Base-by-base conservation (phyloP, 2,113 vertebrate genomes). In the Equus przewalskii region DNA sequence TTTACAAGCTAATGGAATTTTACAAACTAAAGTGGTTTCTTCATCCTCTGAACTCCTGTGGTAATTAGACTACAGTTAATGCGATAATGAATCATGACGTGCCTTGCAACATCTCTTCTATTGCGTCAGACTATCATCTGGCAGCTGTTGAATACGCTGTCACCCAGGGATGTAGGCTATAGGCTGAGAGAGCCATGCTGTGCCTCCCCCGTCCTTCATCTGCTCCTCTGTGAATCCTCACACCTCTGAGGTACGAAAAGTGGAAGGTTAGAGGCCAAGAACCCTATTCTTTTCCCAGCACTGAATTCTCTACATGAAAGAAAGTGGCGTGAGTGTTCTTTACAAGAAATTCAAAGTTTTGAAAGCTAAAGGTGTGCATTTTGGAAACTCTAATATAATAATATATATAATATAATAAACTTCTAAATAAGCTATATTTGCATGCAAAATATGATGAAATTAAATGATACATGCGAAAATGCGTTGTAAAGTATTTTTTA, bases 381-480 rank as follows among this genome's bases (percentile, higher is more conserved):
- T 76, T 24, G 36, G 22, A 56, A n/a, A 22, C 30, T 65, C 58
- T 30, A 76, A n/a, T 36, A 79, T 88, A 41, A 41, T 41, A 41
- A 41, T 41, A 41, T 41, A 41, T 41, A 41, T 41, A 41, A 41
- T 41, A 41, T 41, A 41, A 41, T 41, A 41, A 41, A 41, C 89
- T 89, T 69, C 58, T 75, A 96, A 91, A 80, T 33, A 89, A 82
- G 44, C 22, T 84, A 24, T 78, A 78, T 84, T 67, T 91, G 46
- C 7, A 28, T 75, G 44, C 3, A 58, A 64, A 96, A 64, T 51
- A 62, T 46, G n/a, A 81, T 54, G 49, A 91, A 84, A 69, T 91
- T 76, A 78, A 85, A 44, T 87, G 22, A 76, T 30, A 60, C 2
- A 28, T 6, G 41, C 92, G 41, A 89, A 89, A 92, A 88, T 76